Percentiles rank a stretch among this genome's conserved stretches.
Conservation (phyloP, 2,888 invertebrate species). For the Eupeodes luniger region DNA sequence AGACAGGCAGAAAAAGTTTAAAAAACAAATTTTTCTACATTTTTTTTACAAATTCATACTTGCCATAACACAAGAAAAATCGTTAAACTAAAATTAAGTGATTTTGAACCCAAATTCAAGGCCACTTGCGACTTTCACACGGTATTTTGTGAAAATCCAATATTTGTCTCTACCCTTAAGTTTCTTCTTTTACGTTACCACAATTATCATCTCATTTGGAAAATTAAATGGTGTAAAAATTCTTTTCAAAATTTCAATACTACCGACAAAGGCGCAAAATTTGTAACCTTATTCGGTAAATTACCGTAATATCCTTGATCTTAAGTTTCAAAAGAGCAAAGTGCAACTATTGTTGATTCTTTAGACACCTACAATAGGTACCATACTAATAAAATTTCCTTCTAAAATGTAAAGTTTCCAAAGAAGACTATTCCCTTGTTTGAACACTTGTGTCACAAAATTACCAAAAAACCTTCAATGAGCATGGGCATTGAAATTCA, state of each 20-base stretch:
- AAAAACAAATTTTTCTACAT: too few relatives aligned
- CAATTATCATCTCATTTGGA: conserved; percentile 12
- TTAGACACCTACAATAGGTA: too few relatives aligned
- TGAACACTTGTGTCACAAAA: conserved; percentile 26
- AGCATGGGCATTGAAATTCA: not conserved
- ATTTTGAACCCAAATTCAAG: not conserved
- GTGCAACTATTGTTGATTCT: not conserved
- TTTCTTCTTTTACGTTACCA: not conserved
- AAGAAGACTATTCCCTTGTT: not conserved
- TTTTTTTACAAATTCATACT: too few relatives aligned
- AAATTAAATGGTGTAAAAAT: not conserved
- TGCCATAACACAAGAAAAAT: too few relatives aligned
- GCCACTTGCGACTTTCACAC: conserved; percentile 17
- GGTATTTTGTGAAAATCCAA: conserved; percentile 16
- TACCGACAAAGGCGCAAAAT: conserved; percentile 16
- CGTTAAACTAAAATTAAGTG: too few relatives aligned
- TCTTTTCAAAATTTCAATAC: not conserved
- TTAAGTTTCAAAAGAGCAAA: conserved; percentile 23
- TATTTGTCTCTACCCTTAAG: not conserved
- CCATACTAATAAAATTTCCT: not conserved
- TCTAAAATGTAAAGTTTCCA: not conserved
- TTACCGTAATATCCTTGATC: conserved; percentile 31
- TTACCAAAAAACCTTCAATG: conserved; percentile 18
- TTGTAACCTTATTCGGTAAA: conserved; percentile 1
- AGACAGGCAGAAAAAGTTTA: too few relatives aligned